A percentile compares a stretch with the other conserved stretches of the same genome.
These are phyloP conservation scores for Planiliza haematocheilus DNA, from an alignment of 2,113 vertebrate genomes.

Conservation along the genomic window DNA sequence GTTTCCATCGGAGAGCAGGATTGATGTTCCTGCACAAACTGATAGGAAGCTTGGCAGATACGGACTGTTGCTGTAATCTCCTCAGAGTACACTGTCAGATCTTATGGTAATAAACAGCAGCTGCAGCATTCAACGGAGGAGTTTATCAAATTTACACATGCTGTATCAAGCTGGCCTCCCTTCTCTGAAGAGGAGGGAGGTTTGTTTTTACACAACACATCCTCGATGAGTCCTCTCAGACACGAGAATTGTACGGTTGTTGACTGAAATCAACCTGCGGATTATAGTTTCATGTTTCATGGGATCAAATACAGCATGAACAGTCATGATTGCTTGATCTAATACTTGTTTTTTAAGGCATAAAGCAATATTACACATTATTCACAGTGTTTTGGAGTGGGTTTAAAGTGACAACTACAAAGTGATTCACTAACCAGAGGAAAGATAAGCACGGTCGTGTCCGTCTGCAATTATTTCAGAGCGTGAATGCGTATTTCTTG, in stretches of 20 bases:
- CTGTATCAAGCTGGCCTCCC: neutral
- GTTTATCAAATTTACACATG: conserved; percentile 30
- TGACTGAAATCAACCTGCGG: neutral
- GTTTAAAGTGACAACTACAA: neutral
- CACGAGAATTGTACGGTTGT: conserved; percentile 12
- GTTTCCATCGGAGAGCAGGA: neutral
- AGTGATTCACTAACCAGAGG: no score
- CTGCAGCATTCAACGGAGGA: conserved; percentile 5
- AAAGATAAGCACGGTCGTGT: no score
- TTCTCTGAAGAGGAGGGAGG: neutral
- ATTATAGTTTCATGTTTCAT: neutral
- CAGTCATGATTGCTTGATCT: neutral
- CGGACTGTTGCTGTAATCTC: conserved; percentile 8
- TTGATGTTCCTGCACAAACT: neutral
- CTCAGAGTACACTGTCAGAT: conserved; percentile 18
- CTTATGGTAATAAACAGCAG: conserved; percentile 19
- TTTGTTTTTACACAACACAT: conserved; percentile 11
- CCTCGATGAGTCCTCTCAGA: neutral
- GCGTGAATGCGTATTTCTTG: no score
- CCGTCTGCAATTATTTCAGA: no score
- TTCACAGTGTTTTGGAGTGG: neutral
- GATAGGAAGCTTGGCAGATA: neutral
- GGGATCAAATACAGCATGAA: neutral
- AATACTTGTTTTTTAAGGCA: neutral
- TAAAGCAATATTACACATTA: neutral